Percentiles rank a stretch among this genome's conserved stretches.
These are phyloP conservation scores for Baccha elongata DNA, from an alignment of 2,888 invertebrate genomes.

Conservation along the genomic window DNA sequence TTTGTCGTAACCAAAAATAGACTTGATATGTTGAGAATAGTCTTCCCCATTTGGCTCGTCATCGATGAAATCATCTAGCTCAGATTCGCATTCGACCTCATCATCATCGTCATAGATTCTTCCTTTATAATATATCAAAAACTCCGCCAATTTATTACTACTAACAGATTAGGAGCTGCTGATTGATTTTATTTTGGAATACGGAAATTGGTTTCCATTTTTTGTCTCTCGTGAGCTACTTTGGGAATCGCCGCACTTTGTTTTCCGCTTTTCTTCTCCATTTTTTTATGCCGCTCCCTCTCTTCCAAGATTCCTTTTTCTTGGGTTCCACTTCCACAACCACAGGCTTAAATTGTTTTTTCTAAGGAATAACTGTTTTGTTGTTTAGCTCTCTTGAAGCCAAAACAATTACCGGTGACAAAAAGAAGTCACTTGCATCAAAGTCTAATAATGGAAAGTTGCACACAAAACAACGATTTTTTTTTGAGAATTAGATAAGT, in stretches of 20 bases:
- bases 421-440: no score
- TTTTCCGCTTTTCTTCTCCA: conserved; percentile 74
- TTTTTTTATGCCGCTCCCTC: conserved; percentile 82
- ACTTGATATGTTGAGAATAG: conserved; percentile 92
- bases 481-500: conserved; percentile 33
- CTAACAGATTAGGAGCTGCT: conserved; percentile 21
- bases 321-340: conserved; percentile 82
- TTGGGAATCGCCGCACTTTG: conserved; percentile 44
- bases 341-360: conserved; percentile 92
- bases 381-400: no score
- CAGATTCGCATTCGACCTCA: conserved; percentile 94
- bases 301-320: conserved; percentile 85
- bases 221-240: conserved; percentile 50
- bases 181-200: conserved; percentile 84
- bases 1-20: conserved; percentile 96
- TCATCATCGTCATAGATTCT: conserved; percentile 89
- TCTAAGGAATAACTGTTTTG: no score
- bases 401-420: no score
- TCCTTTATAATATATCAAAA: conserved; percentile 82
- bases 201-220: conserved; percentile 80
- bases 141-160: conserved; percentile 75
- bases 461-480: conserved; percentile 41
- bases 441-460: conserved; percentile 58
- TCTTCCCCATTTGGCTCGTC: conserved; percentile 90
- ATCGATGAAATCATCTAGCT: conserved; percentile 97